phyloP scores from a whole-genome alignment of 92 coral and sea anemone genomes.

The Porites rus region DNA sequence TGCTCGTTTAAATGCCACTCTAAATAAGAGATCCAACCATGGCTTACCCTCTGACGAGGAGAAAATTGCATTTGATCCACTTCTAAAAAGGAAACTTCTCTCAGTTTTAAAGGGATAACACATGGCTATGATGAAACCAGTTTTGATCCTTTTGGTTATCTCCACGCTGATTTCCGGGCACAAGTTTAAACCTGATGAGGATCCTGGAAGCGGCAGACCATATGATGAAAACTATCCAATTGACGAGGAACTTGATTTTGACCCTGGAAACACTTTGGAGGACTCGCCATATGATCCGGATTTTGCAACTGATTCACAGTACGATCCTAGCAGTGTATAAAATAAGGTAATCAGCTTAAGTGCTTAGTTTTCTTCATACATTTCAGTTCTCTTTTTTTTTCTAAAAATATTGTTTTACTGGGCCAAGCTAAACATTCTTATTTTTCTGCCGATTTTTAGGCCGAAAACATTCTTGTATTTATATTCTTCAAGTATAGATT shows the following conservation, averaged over 20 bases:
- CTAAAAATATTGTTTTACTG: too few species aligned
- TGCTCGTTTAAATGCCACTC: too few species aligned
- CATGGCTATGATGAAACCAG: neutral
- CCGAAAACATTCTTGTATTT: too few species aligned
- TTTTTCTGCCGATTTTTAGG: too few species aligned
- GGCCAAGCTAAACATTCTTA: too few species aligned
- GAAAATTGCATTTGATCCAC: too few species aligned
- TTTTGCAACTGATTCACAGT: neutral
- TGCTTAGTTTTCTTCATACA: neutral
- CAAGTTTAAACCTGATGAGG: neutral
- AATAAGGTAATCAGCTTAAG: neutral
- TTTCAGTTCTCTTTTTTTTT: too few species aligned
- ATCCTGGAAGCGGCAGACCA: neutral
- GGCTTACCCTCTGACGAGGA: too few species aligned
- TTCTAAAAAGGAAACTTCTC: neutral
- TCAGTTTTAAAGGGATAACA: neutral
- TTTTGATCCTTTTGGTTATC: slow-evolving; percentile 5
- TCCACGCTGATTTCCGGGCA: neutral
- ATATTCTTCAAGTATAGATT: too few species aligned
- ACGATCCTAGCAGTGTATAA: neutral
- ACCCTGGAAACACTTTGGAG: neutral
- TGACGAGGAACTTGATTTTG: neutral
- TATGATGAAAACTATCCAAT: neutral
- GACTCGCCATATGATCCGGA: neutral
- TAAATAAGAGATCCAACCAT: too few species aligned